Percentiles rank a stretch among this genome's conserved stretches.
phyloP scores from a whole-genome alignment of 2,797 vertebrate genomes.

The Rhabdophis nuchalis region DNA sequence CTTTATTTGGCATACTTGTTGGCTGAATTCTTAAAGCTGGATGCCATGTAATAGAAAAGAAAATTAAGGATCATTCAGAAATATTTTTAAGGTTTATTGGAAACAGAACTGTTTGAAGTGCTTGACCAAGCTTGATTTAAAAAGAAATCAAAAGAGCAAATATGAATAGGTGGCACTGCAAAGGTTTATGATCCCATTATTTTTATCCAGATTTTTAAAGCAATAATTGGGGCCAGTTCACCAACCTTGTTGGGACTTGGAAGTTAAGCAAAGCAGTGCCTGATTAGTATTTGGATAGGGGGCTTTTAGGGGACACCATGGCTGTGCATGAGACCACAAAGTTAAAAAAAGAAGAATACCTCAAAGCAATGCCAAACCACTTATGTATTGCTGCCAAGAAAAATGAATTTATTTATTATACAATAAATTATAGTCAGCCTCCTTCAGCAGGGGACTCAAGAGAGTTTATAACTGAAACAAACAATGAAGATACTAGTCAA shows the following conservation, averaged over 20 bases:
- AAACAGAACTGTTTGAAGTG: slow-evolving; percentile 50
- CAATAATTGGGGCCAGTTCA: slow-evolving; percentile 9
- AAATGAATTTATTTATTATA: neutral
- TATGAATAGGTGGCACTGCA: neutral
- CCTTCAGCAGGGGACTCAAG: neutral
- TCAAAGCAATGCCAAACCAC: neutral
- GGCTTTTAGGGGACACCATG: neutral
- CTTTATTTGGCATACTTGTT: slow-evolving; percentile 68
- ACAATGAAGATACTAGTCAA: neutral
- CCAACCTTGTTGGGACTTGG: neutral
- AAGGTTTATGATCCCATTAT: neutral
- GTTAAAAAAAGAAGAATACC: neutral
- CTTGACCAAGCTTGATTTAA: slow-evolving; percentile 50
- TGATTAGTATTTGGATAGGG: neutral
- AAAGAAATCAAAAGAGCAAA: slow-evolving; percentile 37
- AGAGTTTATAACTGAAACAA: neutral
- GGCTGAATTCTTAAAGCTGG: slow-evolving; percentile 61
- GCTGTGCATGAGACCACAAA: neutral
- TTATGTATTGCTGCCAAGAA: neutral
- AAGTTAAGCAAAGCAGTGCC: neutral
- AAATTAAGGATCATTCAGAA: slow-evolving; percentile 64
- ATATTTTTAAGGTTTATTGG: slow-evolving; percentile 68
- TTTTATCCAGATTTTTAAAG: slow-evolving; percentile 49
- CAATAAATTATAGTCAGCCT: neutral
- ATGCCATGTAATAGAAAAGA: slow-evolving; percentile 61